Base-by-base conservation (phyloP, 2,888 invertebrate genomes). In the Ditula angustiorana region DNA sequence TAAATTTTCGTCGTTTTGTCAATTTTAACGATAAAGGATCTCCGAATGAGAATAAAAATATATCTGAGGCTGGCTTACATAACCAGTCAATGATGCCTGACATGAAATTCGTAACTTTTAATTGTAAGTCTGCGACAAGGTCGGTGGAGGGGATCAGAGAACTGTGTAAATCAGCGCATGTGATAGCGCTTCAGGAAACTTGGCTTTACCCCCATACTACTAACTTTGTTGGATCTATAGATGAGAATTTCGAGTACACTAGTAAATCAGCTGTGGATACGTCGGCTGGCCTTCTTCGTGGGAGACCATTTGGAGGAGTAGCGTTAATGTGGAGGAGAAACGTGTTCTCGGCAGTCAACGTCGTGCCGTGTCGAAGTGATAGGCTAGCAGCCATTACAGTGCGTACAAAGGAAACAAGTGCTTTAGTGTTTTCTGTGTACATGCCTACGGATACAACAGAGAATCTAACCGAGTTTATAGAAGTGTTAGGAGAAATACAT, bases 1-100 rank as follows among this genome's bases (percentile, higher is more conserved):
- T 69, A 8, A 13, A 28, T 4, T 69, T 53, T 30, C 28, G 67
- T 13, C 61, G 61, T 3, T 69, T 67, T 55, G 35, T 68, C 13
- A 41, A 60, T 19, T 33, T 30, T 16, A 52, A 30, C 8, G 30
- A 19, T 1, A 28, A 7, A 8, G 16, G 16, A 30, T 16, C 13
- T 10, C 8, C 11, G 0, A 8, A 50, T 11, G 11, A 24, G 24
- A n/a, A n/a, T n/a, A n/a, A 33, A 2, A 24, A 13, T 5, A 5
- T 2, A n/a, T 2, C 47, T 13, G 46, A 8, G 46, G 46, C 21
- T 19, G 5, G 41, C 41, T n/a, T n/a, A n/a, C n/a, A n/a, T n/a
- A n/a, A n/a, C 23, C 23, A 46, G 13, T 13, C 23, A 23, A 23
- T 49, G n/a, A 49, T 49, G n/a, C n/a, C 13, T 3, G 33, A 28